Conservation (phyloP, 1,140 invertebrate species). For the Trichonephila inaurata region DNA sequence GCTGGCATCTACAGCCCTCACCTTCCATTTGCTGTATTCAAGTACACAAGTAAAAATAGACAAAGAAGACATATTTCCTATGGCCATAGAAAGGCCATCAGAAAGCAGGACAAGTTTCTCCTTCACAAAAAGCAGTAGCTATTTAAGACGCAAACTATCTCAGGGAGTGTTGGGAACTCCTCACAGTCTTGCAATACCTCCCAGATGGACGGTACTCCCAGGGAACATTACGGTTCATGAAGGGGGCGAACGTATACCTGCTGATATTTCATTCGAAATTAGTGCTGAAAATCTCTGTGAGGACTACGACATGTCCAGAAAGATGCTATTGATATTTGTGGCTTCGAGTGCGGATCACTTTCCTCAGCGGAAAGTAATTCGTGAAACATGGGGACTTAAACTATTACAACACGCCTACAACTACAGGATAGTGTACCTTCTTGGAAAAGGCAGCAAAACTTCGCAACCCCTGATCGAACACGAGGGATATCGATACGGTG, state of each 20-base stretch:
- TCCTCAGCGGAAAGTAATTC: conserved; percentile 75
- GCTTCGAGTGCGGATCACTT: conserved; percentile 76
- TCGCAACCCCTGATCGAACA: conserved; percentile 76
- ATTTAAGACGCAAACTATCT: conserved; percentile 37
- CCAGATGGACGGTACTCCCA: conserved; percentile 80
- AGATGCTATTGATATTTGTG: conserved; percentile 77
- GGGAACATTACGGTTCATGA: conserved; percentile 76
- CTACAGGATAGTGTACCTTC: conserved; percentile 78
- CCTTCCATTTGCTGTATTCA: conserved; percentile 59
- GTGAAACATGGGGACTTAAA: conserved; percentile 78
- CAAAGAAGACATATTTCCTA: neutral
- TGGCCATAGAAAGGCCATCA: neutral
- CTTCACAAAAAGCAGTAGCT: conserved; percentile 44
- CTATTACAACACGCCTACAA: conserved; percentile 77
- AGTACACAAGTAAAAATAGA: neutral
- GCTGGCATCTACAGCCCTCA: conserved; percentile 50
- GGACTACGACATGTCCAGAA: conserved; percentile 50
- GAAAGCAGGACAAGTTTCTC: neutral
- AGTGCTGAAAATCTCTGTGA: conserved; percentile 73
- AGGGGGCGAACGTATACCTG: conserved; percentile 61
- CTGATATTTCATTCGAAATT: conserved; percentile 75
- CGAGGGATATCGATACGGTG: conserved; percentile 80
- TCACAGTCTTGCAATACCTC: neutral
- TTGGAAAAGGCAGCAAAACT: conserved; percentile 61
- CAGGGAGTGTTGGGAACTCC: neutral